These are phyloP conservation scores for Sylvicapra grimmia DNA, from an alignment of 2,113 vertebrate species.

Conservation along the genomic window DNA sequence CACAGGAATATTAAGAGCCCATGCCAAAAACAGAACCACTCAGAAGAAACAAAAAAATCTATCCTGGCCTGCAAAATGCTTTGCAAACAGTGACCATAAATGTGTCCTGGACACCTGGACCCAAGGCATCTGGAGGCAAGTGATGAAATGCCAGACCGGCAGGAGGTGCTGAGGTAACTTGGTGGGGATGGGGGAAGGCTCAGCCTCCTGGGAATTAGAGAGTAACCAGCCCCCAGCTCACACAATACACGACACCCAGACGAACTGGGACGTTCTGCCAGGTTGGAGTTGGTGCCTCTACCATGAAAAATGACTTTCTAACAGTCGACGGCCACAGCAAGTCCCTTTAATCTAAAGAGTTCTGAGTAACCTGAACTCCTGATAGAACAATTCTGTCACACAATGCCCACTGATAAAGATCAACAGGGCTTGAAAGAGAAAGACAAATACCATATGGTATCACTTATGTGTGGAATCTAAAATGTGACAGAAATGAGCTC, in stretches of 20 bases:
- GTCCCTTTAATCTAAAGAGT: not conserved
- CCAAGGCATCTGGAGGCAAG: not conserved
- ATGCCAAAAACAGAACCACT: not conserved
- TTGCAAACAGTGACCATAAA: not conserved
- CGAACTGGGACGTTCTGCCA: not conserved
- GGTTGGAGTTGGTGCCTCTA: not conserved
- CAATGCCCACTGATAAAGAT: not conserved
- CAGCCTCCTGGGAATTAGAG: not conserved
- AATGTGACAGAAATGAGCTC: not conserved
- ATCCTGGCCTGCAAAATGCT: not conserved
- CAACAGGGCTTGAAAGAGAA: not conserved
- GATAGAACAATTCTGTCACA: not conserved
- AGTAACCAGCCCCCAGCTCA: not conserved
- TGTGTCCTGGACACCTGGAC: not conserved
- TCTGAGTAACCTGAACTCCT: not conserved
- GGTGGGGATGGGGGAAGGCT: not conserved
- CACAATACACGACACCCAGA: not conserved
- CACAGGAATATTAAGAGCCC: not conserved
- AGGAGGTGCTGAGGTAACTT: not conserved
- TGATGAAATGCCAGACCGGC: not conserved
- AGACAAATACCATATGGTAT: not conserved
- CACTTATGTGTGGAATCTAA: not conserved
- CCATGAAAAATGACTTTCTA: not conserved
- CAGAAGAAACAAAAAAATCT: not conserved
- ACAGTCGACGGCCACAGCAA: not conserved